These are phyloP conservation scores for Lontra canadensis DNA, from an alignment of 2,113 vertebrate species.

Conservation along the genomic window DNA sequence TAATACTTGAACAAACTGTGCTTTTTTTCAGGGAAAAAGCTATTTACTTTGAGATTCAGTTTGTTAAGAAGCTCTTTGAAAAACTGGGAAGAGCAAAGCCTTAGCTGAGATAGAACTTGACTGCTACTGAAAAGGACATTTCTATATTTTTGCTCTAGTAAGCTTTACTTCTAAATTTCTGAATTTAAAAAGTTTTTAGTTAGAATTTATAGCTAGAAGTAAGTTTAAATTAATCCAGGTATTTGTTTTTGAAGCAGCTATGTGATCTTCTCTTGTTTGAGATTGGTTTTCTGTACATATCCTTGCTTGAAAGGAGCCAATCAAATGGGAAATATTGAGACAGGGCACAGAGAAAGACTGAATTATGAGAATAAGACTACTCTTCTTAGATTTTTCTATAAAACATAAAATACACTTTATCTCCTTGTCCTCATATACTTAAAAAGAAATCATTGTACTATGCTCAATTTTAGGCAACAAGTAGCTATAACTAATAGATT, in stretches of 20 bases:
- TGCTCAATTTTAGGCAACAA: slow-evolving; percentile 12
- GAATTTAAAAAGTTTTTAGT: not conserved
- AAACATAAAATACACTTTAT: slow-evolving; percentile 34
- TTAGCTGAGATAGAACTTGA: not conserved
- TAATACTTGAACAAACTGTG: slow-evolving; percentile 63
- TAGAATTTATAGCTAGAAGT: slow-evolving; percentile 17
- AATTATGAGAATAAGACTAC: not conserved
- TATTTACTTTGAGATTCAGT: slow-evolving; percentile 63
- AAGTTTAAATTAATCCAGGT: not conserved
- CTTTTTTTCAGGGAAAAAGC: slow-evolving; percentile 19
- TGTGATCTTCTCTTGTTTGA: not conserved
- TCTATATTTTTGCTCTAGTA: not conserved
- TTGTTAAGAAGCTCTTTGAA: slow-evolving; percentile 17
- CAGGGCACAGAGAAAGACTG: not conserved
- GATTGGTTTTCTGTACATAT: not conserved
- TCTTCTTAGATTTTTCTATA: not conserved
- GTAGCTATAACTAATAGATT: not conserved
- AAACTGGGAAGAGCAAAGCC: not conserved
- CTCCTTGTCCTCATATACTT: not conserved
- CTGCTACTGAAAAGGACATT: not conserved
- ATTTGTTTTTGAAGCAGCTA: slow-evolving; percentile 28
- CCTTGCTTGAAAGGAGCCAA: not conserved
- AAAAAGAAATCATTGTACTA: not conserved
- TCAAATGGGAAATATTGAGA: not conserved
- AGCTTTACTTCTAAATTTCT: not conserved